phyloP scores from a whole-genome alignment of 2,888 invertebrate genomes.

The Aspidapion aeneum region DNA sequence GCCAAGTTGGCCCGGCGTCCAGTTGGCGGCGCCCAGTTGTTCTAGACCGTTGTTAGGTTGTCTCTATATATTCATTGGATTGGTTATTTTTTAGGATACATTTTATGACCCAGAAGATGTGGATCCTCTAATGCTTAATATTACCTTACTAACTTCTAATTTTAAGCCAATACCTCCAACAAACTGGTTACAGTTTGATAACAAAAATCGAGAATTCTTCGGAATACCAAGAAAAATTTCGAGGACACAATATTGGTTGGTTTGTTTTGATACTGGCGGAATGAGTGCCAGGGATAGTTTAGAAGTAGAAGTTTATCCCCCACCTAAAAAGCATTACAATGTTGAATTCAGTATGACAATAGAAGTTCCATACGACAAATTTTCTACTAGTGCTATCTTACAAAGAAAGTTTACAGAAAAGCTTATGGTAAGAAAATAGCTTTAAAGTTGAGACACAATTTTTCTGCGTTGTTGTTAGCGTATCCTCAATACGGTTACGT shows the following conservation, averaged over 20 bases:
- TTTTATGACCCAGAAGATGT: constrained; percentile 89
- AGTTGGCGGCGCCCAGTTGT: no score
- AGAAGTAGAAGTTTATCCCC: constrained; percentile 68
- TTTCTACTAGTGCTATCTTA: constrained; percentile 65
- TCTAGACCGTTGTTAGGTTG: no score
- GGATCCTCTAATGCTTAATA: constrained; percentile 65
- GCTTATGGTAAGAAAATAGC: constrained; percentile 45
- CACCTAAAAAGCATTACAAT: constrained; percentile 61
- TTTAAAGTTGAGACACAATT: background rate
- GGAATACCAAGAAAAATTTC: constrained; percentile 75
- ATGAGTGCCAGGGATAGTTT: constrained; percentile 75
- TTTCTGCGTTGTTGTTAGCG: no score
- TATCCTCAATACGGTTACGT: no score
- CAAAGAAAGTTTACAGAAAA: constrained; percentile 82
- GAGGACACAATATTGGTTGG: constrained; percentile 72
- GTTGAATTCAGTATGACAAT: constrained; percentile 81
- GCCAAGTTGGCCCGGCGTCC: no score
- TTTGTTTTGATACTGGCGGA: constrained; percentile 71
- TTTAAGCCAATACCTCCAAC: constrained; percentile 61
- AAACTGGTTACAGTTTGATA: constrained; percentile 88
- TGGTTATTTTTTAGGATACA: constrained; percentile 63
- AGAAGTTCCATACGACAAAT: constrained; percentile 60
- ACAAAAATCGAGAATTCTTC: constrained; percentile 83
- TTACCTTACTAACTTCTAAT: constrained; percentile 72
- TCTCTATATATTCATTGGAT: no score